Evolutionary conservation across 2,888 invertebrate species (phyloP), one percentile per base, ranked within the genome.

Genomic region (Dascillus cervinus): DNA sequence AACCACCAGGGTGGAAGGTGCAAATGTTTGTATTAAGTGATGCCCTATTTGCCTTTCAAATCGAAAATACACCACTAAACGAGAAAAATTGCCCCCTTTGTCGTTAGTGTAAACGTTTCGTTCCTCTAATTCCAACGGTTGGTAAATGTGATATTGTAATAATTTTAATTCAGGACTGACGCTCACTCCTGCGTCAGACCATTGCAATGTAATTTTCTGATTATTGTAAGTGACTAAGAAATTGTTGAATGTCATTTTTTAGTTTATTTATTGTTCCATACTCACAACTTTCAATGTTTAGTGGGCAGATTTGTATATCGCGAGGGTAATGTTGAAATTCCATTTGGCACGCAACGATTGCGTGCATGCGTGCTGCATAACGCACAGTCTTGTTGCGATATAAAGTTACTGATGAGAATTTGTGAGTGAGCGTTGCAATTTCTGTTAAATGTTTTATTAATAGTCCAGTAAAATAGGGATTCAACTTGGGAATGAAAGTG

Each of bases 231-330:
- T 84, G 73, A 86, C 86, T 86, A 61, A 8, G 64, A 64, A 36
- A 22, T n/a, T 6, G 5, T 6, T n/a, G 4, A 8, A 10, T 74
- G 47, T 77, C 1, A 36, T 8, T 14, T 20, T 15, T 25, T 78
- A 52, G 78, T 79, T 47, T 81, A 82, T 6, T 82, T 70, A 82
- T 82, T 82, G 61, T 10, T 19, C 15, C 23, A 11, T 22, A 76
- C 85, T 81, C 62, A 87, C 87, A 88, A 58, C 87, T 88, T 63
- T 87, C 86, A 41, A 88, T 80, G 50, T 80, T 80, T 53, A 87
- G 79, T 5, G 85, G 84, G 54, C 87, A 87, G 17, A 81, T 77
- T 70, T 87, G 87, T 50, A 85, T 82, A 58, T 88, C 87, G 81
- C 86, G 82, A 12, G 87, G 87, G 56, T 87, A 88, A 29, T 84